Evolutionary conservation across 2,113 vertebrate species (phyloP).

Genomic region (Brienomyrus longianalis): DNA sequence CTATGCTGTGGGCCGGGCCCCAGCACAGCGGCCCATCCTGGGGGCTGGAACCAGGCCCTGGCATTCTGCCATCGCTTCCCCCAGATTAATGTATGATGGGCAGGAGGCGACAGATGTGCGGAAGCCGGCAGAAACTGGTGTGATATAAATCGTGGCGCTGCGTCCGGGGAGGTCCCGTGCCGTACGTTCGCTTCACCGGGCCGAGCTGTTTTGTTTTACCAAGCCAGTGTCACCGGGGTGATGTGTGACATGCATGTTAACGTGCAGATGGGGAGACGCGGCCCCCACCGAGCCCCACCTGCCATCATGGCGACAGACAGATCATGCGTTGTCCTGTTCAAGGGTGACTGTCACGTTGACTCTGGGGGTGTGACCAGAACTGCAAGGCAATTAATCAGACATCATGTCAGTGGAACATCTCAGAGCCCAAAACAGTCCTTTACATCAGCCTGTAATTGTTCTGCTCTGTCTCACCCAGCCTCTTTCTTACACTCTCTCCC

Average conservation of each 20-base stretch:
- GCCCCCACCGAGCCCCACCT: not conserved
- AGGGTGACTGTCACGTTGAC: not conserved
- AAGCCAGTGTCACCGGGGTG: not conserved
- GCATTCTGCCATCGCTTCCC: not conserved
- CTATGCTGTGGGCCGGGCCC: not conserved
- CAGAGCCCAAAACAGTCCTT: not conserved
- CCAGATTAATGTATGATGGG: not conserved
- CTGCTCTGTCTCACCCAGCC: not conserved
- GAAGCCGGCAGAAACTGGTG: not conserved
- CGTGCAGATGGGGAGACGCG: not conserved
- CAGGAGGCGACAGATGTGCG: constrained; percentile 7
- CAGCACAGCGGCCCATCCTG: not conserved
- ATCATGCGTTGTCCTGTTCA: not conserved
- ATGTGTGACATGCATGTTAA: too few relatives aligned
- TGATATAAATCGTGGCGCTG: not conserved
- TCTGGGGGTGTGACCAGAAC: not conserved
- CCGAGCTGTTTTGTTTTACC: not conserved
- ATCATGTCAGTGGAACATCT: not conserved
- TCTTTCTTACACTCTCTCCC: not conserved
- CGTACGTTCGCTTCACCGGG: not conserved
- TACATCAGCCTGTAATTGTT: not conserved
- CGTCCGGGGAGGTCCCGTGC: not conserved
- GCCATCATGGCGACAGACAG: not conserved
- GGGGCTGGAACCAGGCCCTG: not conserved
- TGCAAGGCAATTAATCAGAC: not conserved